These are phyloP conservation scores for Drosophila macrospina DNA, from an alignment of 2,888 invertebrate genomes.

Conservation along the genomic window DNA sequence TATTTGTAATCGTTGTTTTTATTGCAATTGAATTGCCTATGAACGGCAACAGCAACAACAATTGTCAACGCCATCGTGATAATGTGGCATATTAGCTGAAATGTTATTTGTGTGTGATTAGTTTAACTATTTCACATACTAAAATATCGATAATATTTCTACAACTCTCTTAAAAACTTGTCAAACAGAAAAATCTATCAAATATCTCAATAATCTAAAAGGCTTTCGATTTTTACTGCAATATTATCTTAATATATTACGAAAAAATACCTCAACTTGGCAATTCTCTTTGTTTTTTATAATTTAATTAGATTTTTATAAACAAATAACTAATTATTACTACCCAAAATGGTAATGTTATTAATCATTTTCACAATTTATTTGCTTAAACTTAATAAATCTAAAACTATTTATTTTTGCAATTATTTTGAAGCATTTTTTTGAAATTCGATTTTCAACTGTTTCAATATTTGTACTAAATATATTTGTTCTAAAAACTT, in stretches of 20 bases:
- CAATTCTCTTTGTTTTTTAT: background rate
- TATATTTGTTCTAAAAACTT: no score
- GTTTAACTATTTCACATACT: background rate
- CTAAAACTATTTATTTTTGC: no score
- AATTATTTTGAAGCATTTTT: background rate
- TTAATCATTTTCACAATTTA: background rate
- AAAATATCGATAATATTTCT: background rate
- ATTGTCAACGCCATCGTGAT: conserved; percentile 49
- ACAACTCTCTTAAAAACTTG: no score
- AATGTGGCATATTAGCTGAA: conserved; percentile 35
- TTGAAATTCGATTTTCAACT: no score
- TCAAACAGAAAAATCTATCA: no score
- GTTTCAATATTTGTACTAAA: no score
- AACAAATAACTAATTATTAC: no score
- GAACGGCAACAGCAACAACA: conserved; percentile 27
- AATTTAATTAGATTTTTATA: background rate
- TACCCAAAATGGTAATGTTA: background rate
- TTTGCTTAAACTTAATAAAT: no score
- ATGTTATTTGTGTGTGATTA: conserved; percentile 13
- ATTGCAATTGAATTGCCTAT: conserved; percentile 24
- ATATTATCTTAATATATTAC: no score
- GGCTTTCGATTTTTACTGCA: background rate
- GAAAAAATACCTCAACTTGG: no score
- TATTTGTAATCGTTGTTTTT: conserved; percentile 22
- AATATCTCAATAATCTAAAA: background rate